These are phyloP conservation scores for Aldrovandia affinis DNA, from an alignment of 2,797 vertebrate genomes.

Conservation along the genomic window DNA sequence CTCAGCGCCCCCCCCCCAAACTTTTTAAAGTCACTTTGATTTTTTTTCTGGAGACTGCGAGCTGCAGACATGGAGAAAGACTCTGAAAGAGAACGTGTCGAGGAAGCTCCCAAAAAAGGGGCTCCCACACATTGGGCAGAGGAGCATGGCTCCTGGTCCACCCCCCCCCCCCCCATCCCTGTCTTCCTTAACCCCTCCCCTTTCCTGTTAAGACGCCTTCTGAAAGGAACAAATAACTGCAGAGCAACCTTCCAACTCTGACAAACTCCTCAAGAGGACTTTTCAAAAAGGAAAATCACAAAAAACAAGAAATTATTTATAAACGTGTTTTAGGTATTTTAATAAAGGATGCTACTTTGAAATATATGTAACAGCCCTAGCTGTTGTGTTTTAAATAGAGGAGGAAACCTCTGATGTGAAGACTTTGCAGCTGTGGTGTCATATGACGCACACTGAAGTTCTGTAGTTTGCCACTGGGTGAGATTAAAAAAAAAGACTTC, in stretches of 20 bases:
- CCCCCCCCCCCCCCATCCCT: conserved; percentile 42
- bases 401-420: conserved; percentile 80
- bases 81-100: conserved; percentile 57
- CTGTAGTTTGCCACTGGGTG: conserved; percentile 95
- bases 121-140: conserved; percentile 26
- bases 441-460: conserved; percentile 87
- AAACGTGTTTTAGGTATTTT: conserved; percentile 94
- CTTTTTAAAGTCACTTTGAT: conserved; percentile 39
- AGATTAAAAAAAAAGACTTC: conserved; percentile 87
- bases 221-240: conserved; percentile 41
- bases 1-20: background rate
- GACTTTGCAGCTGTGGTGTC: conserved; percentile 92
- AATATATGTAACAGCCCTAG: conserved; percentile 92
- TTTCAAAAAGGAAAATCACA: conserved; percentile 43
- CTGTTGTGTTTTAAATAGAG: conserved; percentile 88
- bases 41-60: conserved; percentile 39
- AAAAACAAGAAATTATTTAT: conserved; percentile 83
- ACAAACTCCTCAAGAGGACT: conserved; percentile 55
- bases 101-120: conserved; percentile 45
- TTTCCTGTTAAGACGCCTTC: background rate
- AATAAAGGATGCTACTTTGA: conserved; percentile 97
- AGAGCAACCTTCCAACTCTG: conserved; percentile 36
- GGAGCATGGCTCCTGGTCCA: conserved; percentile 54
- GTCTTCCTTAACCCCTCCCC: conserved; percentile 44
- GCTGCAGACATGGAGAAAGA: conserved; percentile 41